Percentiles rank a stretch among this genome's conserved stretches.
These are phyloP conservation scores for Rhopalosiphum padi DNA, from an alignment of 1,140 invertebrate genomes.

Conservation along the genomic window DNA sequence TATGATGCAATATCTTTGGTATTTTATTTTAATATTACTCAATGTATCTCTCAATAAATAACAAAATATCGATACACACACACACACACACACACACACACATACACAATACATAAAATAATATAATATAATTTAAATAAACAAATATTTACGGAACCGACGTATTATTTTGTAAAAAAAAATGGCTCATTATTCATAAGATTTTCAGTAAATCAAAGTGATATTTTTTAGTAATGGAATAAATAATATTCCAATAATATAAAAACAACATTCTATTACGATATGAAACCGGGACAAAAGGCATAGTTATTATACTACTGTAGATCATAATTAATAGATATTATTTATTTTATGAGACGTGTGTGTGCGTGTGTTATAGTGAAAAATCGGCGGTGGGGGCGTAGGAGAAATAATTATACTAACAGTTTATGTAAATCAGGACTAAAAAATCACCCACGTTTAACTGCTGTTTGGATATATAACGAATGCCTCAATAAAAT, in stretches of 20 bases:
- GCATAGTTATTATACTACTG: not conserved
- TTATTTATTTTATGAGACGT: not conserved
- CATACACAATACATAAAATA: too few species aligned
- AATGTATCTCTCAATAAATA: not conserved
- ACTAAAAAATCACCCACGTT: not conserved
- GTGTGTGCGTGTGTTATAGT: not conserved
- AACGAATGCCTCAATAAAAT: constrained; percentile 30
- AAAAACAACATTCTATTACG: not conserved
- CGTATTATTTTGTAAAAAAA: not conserved
- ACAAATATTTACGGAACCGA: not conserved
- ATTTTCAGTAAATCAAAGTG: not conserved
- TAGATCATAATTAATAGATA: not conserved
- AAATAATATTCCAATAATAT: constrained; percentile 2
- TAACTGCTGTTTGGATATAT: not conserved
- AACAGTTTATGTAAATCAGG: not conserved
- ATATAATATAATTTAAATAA: not conserved
- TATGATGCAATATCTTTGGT: not conserved
- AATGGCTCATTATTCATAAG: not conserved
- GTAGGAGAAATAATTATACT: not conserved
- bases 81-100: not conserved
- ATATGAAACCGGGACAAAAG: not conserved
- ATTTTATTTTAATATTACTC: not conserved
- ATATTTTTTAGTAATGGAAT: not conserved
- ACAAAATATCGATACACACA: not conserved
- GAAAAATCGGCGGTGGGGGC: not conserved